Base-by-base conservation (phyloP, 2,888 invertebrate genomes). In the Spilarctia lutea region DNA sequence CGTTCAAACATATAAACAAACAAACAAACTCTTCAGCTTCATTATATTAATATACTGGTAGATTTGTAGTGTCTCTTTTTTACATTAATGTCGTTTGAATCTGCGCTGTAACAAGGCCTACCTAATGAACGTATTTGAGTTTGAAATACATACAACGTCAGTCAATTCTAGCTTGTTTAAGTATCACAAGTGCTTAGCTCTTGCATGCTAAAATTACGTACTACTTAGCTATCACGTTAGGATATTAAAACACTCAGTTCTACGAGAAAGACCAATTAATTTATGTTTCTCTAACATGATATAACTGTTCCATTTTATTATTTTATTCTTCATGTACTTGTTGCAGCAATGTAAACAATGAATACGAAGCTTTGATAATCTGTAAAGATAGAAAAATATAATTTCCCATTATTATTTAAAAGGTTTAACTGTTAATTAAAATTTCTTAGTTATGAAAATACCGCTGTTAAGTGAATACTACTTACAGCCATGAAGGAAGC, bases 291-390 rank as follows among this genome's bases (percentile, higher is more conserved):
- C 27, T 60, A n/a, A 60, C 60, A 3, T 8, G 24, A 52, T 8
- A 52, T 13, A n/a, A n/a, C 11, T 4, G 27, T 10, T 33, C 39
- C 30, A 27, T 10, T 10, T 39, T 39, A 69, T 56, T 24, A 48
- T 27, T 60, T 67, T 87, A 88, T 30, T 89, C 87, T 68, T 91
- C 91, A 74, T 90, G 89, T 0, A 94, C 93, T 90, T 94, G 95
- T 77, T 95, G 92, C n/a, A 96, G 87, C 10, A 96, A 88, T 0
- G 96, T 96, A 81, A 96, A 96, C 75, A 96, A 91, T 0, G 96
- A 96, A 85, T 96, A 96, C 0, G 96, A 96, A 0, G 96, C 93
- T 86, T 96, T 96, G 75, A 96, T 92, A 67, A 96, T 96, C 96
- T 96, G 94, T 80, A 96, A 63, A 71, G 20, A 35, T 35, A 39